Percentiles rank a stretch among this genome's conserved stretches.
phyloP scores from a whole-genome alignment of 2,888 invertebrate genomes.

The Eudasyphora cyanicolor region DNA sequence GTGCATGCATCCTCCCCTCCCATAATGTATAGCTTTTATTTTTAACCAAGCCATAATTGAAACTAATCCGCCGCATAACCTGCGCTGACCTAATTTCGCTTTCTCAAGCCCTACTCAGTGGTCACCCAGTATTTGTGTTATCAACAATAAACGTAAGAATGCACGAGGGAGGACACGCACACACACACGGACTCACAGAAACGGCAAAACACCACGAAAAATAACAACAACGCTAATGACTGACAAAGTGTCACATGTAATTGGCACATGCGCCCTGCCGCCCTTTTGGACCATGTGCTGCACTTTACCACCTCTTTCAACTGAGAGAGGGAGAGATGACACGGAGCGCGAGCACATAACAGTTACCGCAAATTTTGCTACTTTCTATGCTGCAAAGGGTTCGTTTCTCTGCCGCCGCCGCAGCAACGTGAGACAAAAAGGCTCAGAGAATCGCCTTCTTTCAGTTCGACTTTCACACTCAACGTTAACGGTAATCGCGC shows the following conservation, averaged over 20 bases:
- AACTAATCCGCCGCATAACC: conserved; percentile 9
- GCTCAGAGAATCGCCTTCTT: conserved; percentile 6
- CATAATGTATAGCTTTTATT: too few relatives aligned
- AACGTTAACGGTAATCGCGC: conserved; percentile 59
- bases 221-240: not conserved
- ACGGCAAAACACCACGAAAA: not conserved
- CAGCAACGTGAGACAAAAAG: not conserved
- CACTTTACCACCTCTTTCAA: conserved; percentile 29
- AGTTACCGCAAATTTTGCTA: conserved; percentile 60
- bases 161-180: not conserved
- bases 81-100: conserved; percentile 27
- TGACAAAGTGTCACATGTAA: conserved; percentile 58
- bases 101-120: not conserved
- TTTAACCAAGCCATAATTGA: not conserved
- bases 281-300: conserved; percentile 58
- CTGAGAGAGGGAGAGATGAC: not conserved
- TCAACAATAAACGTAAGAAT: conserved; percentile 20
- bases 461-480: conserved; percentile 60
- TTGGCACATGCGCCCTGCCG: conserved; percentile 46
- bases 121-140: conserved; percentile 14
- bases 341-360: conserved; percentile 32
- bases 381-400: not conserved
- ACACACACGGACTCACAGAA: conserved; percentile 21
- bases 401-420: not conserved
- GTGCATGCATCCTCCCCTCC: not conserved